Evolutionary conservation across 2,113 vertebrate species (phyloP), one percentile per base, ranked within the genome.

Genomic region (Platichthys flesus): DNA sequence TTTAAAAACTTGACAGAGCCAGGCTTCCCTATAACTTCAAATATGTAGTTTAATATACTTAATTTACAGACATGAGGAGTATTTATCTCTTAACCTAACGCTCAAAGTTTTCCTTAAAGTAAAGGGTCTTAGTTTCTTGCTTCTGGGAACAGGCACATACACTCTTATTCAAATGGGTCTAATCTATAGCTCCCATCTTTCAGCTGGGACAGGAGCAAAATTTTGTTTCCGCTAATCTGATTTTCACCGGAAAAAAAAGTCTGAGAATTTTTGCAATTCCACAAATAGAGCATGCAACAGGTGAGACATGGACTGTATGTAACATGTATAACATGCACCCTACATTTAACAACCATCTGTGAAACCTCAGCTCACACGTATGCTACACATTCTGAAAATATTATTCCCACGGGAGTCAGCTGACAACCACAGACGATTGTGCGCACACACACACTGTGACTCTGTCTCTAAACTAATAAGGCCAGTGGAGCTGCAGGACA

Each of bases 401-500:
- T 74, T 72, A 77, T 73, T 82, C 76, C 86, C 74, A n/a, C 45
- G 21, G 82, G 85, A 85, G 72, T 86, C 79, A 75, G 65, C 66
- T 78, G 83, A 85, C 73, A 40, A 40, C 37, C 37, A 40, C 37
- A 40, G 37, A 40, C 37, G 37, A 40, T 12, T 40, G 9, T 2
- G 5, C 28, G 1, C 42, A 45, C 40, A 47, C 45, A 52, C 51
- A 9, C 51, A 0, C 20, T 12, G 37, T 40, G 37, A 40, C 40
- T 42, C 40, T 42, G 40, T 42, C 31, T 59, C 61, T 85, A 83
- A 85, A 82, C 86, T 83, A 91, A 90, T 86, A 79, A 89, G 65
- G 66, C 23, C 74, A 59, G 35, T 28, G 71, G 62, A 88, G 68
- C 60, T 57, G 23, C 61, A 76, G 58, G 79, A 81, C 65, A 59